These are phyloP conservation scores for Sciurus niger DNA, from an alignment of 2,113 vertebrate species.

Conservation along the genomic window DNA sequence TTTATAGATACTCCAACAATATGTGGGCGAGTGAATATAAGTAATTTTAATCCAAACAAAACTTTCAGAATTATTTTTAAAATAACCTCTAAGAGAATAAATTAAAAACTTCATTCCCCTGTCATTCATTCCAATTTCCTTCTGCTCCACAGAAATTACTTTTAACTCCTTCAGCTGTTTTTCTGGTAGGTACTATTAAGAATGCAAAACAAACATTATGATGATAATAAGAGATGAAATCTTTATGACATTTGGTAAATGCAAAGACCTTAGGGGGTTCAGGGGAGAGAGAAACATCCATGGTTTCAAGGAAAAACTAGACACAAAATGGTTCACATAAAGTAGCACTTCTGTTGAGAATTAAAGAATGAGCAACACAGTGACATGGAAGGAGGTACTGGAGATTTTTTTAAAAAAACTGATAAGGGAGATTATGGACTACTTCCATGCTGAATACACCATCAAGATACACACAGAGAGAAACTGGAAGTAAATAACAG, in stretches of 20 bases:
- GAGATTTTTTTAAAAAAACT: background rate
- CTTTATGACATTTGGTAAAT: background rate
- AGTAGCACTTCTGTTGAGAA: background rate
- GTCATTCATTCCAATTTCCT: background rate
- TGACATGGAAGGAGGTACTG: background rate
- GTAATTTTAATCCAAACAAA: slow-evolving; percentile 18
- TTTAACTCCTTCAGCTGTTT: slow-evolving; percentile 15
- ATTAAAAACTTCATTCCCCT: background rate
- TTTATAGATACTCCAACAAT: slow-evolving; percentile 30
- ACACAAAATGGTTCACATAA: slow-evolving; percentile 50
- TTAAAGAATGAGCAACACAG: background rate
- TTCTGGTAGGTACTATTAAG: background rate
- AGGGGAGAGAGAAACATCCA: background rate
- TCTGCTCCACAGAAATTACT: background rate
- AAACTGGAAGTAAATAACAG: background rate
- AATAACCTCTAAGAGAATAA: background rate
- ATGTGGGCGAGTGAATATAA: slow-evolving; percentile 10
- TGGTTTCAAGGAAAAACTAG: slow-evolving; percentile 28
- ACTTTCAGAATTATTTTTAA: slow-evolving; percentile 40
- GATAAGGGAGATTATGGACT: background rate
- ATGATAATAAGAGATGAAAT: slow-evolving; percentile 9
- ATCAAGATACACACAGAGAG: background rate
- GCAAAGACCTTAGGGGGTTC: slow-evolving; percentile 27
- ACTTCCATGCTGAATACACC: slow-evolving; percentile 7
- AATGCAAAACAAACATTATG: slow-evolving; percentile 54